Percentiles rank a stretch among this genome's conserved stretches.
phyloP scores from a whole-genome alignment of 30 jellyfish, hydroid and myxozoan genomes.

The Chironex yamaguchii region DNA sequence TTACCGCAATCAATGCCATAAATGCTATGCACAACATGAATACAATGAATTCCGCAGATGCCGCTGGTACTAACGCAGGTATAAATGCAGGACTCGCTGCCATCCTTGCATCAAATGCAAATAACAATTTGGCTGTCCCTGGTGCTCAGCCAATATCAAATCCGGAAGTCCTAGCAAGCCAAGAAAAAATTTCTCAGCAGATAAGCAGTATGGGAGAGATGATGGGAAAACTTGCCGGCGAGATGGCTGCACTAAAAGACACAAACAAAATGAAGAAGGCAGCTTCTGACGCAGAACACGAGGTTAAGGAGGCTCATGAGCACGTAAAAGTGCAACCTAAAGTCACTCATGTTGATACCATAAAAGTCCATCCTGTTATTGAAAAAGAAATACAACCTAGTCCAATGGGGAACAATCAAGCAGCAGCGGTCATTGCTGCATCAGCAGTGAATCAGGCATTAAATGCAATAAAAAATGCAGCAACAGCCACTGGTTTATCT shows the following conservation, averaged over 20 bases:
- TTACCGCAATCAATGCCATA: too few species aligned
- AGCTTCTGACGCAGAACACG: not conserved
- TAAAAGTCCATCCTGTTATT: slow-evolving; percentile 66
- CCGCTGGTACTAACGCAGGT: not conserved
- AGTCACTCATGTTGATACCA: slow-evolving; percentile 73
- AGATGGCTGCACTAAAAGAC: slow-evolving; percentile 84
- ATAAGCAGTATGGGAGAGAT: slow-evolving; percentile 81
- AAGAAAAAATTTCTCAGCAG: slow-evolving; percentile 58
- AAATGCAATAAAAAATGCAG: slow-evolving; percentile 87
- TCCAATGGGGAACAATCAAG: slow-evolving; percentile 8
- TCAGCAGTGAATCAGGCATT: slow-evolving; percentile 88
- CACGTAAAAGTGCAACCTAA: slow-evolving; percentile 64
- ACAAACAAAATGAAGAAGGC: slow-evolving; percentile 75
- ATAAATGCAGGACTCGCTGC: slow-evolving; percentile 6
- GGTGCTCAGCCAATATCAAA: slow-evolving; percentile 61
- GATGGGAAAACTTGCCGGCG: slow-evolving; percentile 78
- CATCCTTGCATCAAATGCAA: not conserved
- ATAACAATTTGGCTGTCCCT: not conserved
- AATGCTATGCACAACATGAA: too few species aligned
- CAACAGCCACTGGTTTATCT: slow-evolving; percentile 83
- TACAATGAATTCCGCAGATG: not conserved
- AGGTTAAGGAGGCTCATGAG: slow-evolving; percentile 16
- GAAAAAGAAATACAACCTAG: slow-evolving; percentile 58
- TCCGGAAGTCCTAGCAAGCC: slow-evolving; percentile 79
- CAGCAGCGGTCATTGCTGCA: slow-evolving; percentile 80